Base-by-base conservation (phyloP, 2,113 vertebrate genomes). In the Carlito syrichta region DNA sequence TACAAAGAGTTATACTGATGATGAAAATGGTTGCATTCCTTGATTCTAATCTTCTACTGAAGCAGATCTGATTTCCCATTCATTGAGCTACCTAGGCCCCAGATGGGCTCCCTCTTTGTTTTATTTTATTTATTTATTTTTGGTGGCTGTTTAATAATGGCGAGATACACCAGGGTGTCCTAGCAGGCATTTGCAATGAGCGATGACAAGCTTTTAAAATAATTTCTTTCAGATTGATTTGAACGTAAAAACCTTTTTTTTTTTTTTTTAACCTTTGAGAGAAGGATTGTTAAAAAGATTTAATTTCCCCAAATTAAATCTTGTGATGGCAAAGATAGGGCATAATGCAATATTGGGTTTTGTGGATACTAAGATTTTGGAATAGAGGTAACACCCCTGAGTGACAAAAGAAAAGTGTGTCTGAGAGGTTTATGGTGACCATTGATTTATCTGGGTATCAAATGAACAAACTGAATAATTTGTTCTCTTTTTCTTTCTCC, bases 231-330 rank as follows among this genome's bases (percentile, higher is more conserved):
- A 99, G 99, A 98, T 99, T 10, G 98, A 99, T 98, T 99, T 99
- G 98, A 99, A 98, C 30, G 89, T 92, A 92, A 98, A 98, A 97
- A 97, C 98, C 96, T 90, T 99, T 97, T 99, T 99, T 96, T 66
- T n/a, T n/a, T n/a, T n/a, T n/a, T n/a, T n/a, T n/a, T n/a, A n/a
- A 99, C 98, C 96, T 99, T 99, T 0, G 98, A 99, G 97, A 99
- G 99, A 88, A 99, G 99, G 52, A 99, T 97, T 2, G 84, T 99
- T 19, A 98, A 98, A 96, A 98, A 98, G 8, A 86, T 98, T 99
- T 91, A 8, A 99, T 99, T 98, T 38, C 93, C 97, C 1, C 94
- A 92, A 22, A 98, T 99, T 66, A 99, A 98, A 93, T 98, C 98
- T 62, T 99, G 98, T 56, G 98, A 99, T 20, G 98, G 99, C 60